Evolutionary conservation across 2,888 invertebrate genomes (phyloP), one percentile per base, ranked within the genome.

Genomic region (Spisula subtruncata): DNA sequence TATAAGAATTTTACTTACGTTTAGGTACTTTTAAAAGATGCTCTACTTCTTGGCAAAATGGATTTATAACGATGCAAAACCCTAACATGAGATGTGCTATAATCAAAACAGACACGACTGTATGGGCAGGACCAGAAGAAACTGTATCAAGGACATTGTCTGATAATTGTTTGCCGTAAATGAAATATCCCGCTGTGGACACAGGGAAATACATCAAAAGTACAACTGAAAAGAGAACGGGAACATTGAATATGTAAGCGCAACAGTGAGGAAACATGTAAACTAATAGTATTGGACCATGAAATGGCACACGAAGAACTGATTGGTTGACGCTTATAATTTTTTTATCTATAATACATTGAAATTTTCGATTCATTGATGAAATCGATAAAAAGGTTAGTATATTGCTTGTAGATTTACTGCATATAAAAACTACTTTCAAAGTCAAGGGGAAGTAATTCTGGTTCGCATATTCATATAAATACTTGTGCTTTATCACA

Each of bases 11-110:
- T 75, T 8, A 54, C 86, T 86, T 97, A 98, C 98, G 97, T 97
- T 98, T 97, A 0, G 98, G 98, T 89, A 99, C 97, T 41, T 97
- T 97, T 25, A 98, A 97, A 85, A 97, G 97, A 93, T 98, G 98
- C 96, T 99, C 99, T 56, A 98, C 97, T 93, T 98, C 98, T 95
- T 98, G 98, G 95, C 97, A 98, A 66, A 98, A 97, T 0, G 98
- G 98, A 97, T 98, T 98, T 93, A 98, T 97, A 91, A 98, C 97
- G 93, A 98, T 98, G 90, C 98, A 97, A 96, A 98, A 98, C 46
- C 98, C 98, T 82, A 97, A 97, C 48, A 98, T 96, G 29, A 98
- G 97, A 96, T 98, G 98, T 5, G 97, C 94, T 0, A 97, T 97
- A 97, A 98, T 97, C 48, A 98, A 97, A 54, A 98, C 96, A 95